A percentile compares a stretch with the other conserved stretches of the same genome.
phyloP scores from a whole-genome alignment of 2,113 vertebrate species.

The Hyperopisus bebe region DNA sequence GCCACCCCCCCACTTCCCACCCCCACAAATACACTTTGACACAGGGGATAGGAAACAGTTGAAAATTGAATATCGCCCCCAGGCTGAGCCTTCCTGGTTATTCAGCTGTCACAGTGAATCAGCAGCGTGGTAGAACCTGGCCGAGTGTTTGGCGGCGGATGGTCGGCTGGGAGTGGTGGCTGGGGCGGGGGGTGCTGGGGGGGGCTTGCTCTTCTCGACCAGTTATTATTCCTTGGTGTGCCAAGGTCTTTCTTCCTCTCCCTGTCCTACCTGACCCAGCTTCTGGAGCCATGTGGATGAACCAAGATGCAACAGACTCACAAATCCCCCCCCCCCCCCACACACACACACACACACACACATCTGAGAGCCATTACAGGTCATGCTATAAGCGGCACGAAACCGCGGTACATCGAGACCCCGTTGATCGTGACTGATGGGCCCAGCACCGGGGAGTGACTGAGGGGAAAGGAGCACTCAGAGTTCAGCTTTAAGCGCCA shows the following conservation, averaged over 20 bases:
- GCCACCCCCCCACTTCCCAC: slow-evolving; percentile 43
- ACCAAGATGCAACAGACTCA: neutral
- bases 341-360: too few species aligned
- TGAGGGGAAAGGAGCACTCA: neutral
- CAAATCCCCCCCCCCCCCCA: neutral
- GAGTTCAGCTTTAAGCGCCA: slow-evolving; percentile 15
- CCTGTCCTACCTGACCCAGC: neutral
- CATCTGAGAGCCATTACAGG: slow-evolving; percentile 5
- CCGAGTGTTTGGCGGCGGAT: neutral
- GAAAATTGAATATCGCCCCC: slow-evolving; percentile 77
- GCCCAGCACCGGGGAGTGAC: neutral
- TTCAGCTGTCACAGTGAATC: slow-evolving; percentile 65
- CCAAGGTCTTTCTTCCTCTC: neutral
- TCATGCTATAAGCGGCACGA: neutral
- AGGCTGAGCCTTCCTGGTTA: slow-evolving; percentile 75
- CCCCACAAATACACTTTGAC: slow-evolving; percentile 75
- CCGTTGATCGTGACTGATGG: slow-evolving; percentile 17
- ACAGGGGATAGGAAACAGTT: slow-evolving; percentile 76
- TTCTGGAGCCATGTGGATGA: neutral
- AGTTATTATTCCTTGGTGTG: neutral
- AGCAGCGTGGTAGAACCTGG: slow-evolving; percentile 33
- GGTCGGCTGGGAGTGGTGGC: neutral
- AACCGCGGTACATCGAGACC: neutral
- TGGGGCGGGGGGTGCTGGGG: neutral
- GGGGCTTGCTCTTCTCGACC: neutral